phyloP scores from a whole-genome alignment of 2,888 invertebrate genomes.

The Scaptomyza reducta region DNA sequence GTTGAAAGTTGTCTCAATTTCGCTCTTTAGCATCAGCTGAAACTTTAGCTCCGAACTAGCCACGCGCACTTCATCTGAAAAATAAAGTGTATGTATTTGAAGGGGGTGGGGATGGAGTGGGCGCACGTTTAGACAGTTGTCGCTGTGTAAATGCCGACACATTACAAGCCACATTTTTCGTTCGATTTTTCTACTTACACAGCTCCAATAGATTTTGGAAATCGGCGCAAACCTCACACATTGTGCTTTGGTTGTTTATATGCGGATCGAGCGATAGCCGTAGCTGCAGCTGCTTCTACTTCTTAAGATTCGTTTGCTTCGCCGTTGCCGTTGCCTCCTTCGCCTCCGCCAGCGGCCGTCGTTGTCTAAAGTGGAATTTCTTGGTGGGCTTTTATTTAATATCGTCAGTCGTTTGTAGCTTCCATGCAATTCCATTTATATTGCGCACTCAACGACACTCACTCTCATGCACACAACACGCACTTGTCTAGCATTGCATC shows the following conservation, averaged over 20 bases:
- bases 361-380: conserved; percentile 56
- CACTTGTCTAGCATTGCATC: conserved; percentile 66
- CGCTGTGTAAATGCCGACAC: conserved; percentile 50
- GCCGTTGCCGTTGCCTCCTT: conserved; percentile 44
- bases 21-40: conserved; percentile 89
- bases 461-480: conserved; percentile 56
- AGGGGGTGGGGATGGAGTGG: conserved; percentile 23
- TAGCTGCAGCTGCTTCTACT: conserved; percentile 54
- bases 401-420: conserved; percentile 51
- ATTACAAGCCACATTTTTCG: conserved; percentile 17
- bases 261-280: conserved; percentile 45
- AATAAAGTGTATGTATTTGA: conserved; percentile 31
- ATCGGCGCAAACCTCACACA: conserved; percentile 98
- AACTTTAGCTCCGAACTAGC: conserved; percentile 90
- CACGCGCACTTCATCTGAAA: conserved; percentile 90
- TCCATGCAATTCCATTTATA: conserved; percentile 75
- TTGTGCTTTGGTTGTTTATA: conserved; percentile 82
- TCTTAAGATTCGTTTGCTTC: conserved; percentile 60
- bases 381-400: conserved; percentile 66
- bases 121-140: conserved; percentile 41
- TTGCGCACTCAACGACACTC: conserved; percentile 49
- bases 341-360: conserved; percentile 47
- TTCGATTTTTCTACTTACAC: conserved; percentile 86
- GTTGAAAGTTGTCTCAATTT: conserved; percentile 92
- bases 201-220: conserved; percentile 95